These are phyloP conservation scores for Odontothrips loti DNA, from an alignment of 2,888 invertebrate species.

Conservation along the genomic window DNA sequence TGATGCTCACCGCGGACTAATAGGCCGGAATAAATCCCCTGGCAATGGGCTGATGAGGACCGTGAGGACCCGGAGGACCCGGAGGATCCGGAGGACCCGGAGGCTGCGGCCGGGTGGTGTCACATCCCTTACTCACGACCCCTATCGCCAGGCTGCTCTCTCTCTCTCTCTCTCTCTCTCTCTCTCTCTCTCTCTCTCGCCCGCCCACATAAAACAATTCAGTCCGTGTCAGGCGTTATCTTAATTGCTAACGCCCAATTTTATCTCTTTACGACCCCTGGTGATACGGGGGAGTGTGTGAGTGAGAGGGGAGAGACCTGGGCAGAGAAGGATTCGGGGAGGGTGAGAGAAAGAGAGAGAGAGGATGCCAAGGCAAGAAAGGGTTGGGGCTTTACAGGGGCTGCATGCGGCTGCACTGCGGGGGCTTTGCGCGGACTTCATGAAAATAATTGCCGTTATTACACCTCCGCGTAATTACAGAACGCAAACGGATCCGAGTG, in stretches of 20 bases:
- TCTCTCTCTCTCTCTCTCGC: too few species aligned
- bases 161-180: background rate
- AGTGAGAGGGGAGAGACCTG: background rate
- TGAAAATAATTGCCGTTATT: constrained; percentile 5
- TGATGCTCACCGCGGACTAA: background rate
- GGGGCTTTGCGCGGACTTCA: constrained; percentile 1
- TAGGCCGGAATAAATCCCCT: background rate
- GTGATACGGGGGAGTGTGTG: background rate
- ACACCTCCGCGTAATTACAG: background rate
- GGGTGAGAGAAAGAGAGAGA: too few species aligned
- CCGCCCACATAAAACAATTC: background rate
- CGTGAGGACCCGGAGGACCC: too few species aligned
- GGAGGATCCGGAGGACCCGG: too few species aligned
- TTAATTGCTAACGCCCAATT: constrained; percentile 24
- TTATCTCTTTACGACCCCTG: constrained; percentile 20
- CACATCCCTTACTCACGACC: background rate
- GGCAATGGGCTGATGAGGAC: background rate
- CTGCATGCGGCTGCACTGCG: too few species aligned
- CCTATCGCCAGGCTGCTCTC: background rate
- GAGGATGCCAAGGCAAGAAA: too few species aligned
- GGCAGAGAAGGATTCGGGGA: background rate
- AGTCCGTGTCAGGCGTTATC: background rate
- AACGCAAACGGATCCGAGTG: background rate
- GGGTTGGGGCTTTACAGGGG: too few species aligned
- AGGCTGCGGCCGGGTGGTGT: background rate